A percentile compares a stretch with the other conserved stretches of the same genome.
phyloP scores from a whole-genome alignment of 2,797 vertebrate genomes.

The Chrysocyon brachyurus region DNA sequence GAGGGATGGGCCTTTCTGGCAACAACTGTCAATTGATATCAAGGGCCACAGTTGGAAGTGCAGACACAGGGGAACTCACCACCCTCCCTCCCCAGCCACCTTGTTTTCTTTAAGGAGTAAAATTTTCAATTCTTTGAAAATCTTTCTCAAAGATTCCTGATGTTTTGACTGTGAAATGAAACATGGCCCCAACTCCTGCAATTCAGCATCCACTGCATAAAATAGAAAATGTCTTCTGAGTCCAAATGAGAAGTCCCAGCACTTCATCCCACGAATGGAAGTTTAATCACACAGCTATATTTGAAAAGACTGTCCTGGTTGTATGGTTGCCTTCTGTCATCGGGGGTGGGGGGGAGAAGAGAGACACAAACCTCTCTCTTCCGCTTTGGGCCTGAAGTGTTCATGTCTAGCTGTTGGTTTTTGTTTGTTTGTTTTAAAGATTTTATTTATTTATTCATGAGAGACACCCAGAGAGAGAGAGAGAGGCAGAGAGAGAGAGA shows the following conservation, averaged over 20 bases:
- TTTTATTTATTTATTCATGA: no score
- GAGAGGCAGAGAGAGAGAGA: no score
- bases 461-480: no score
- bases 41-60: not conserved
- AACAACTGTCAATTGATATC: not conserved
- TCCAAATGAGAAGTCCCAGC: not conserved
- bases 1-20: not conserved
- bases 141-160: not conserved
- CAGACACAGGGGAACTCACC: rapidly evolving
- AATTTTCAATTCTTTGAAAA: not conserved
- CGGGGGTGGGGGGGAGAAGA: not conserved
- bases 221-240: not conserved
- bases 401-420: not conserved
- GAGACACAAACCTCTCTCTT: not conserved
- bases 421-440: not conserved
- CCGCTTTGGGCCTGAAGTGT: not conserved
- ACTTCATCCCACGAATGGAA: not conserved
- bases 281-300: not conserved
- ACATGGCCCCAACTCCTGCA: not conserved
- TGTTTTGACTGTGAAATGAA: not conserved
- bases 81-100: rapidly evolving
- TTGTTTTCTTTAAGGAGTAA: not conserved
- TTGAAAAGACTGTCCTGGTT: not conserved
- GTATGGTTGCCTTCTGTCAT: not conserved
- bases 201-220: not conserved